Conservation (phyloP, 2,888 invertebrate genomes). For the Meloe dianella region DNA sequence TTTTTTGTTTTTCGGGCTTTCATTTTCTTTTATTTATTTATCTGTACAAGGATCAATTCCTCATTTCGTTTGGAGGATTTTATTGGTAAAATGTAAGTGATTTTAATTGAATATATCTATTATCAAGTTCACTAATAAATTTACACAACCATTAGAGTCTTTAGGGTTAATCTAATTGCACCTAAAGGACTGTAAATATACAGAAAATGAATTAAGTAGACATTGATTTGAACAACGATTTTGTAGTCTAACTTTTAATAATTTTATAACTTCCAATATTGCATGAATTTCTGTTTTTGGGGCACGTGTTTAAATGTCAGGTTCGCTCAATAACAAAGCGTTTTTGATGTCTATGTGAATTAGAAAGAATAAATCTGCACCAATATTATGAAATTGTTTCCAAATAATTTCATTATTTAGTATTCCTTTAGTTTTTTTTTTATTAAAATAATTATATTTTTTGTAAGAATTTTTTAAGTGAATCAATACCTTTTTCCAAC, state of each 20-base stretch:
- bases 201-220: neutral
- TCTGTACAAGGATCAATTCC: constrained; percentile 40
- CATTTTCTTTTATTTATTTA: constrained; percentile 49
- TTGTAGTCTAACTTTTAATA: neutral
- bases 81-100: constrained; percentile 49
- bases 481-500: neutral
- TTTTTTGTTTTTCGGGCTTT: constrained; percentile 47
- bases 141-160: neutral
- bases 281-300: neutral
- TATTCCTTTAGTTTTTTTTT: too few species aligned
- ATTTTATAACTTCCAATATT: neutral
- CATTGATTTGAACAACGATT: neutral
- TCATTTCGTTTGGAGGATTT: constrained; percentile 44
- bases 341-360: neutral
- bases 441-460: neutral
- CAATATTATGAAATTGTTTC: too few species aligned
- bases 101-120: neutral
- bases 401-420: too few species aligned
- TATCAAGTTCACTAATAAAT: neutral
- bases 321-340: constrained; percentile 17
- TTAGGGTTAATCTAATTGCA: neutral
- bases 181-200: neutral
- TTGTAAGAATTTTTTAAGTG: neutral
- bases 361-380: neutral
- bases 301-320: constrained; percentile 29